phyloP scores from a whole-genome alignment of 2,113 vertebrate species.

The Gallinago undulata region DNA sequence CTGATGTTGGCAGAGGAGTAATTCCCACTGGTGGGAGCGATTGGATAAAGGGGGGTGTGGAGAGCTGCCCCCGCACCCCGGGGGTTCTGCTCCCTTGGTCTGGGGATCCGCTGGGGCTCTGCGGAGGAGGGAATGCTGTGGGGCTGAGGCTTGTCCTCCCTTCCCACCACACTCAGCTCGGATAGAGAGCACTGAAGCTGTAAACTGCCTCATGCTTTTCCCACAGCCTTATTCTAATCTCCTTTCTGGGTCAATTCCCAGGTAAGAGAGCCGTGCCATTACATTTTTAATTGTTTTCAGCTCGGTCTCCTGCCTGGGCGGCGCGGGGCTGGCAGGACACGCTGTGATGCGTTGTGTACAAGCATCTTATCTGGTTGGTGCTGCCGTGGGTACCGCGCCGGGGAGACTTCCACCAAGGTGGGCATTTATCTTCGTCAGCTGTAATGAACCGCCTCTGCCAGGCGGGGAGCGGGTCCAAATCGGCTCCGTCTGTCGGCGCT shows the following conservation, averaged over 20 bases:
- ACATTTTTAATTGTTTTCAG: constrained; percentile 11
- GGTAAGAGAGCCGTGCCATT: background rate
- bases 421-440: constrained; percentile 43
- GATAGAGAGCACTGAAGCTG: background rate
- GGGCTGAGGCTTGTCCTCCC: background rate
- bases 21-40: background rate
- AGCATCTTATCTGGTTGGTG: background rate
- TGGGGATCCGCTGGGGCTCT: background rate
- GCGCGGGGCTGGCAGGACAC: background rate
- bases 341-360: background rate
- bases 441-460: constrained; percentile 19
- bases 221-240: background rate
- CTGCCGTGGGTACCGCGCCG: background rate
- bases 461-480: background rate
- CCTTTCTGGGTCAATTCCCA: constrained; percentile 33
- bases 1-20: background rate
- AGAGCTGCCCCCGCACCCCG: background rate
- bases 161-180: background rate
- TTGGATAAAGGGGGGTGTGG: too few relatives aligned
- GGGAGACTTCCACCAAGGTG: background rate
- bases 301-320: background rate
- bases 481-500: background rate
- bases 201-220: background rate
- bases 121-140: fast-evolving
- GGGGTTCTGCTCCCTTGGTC: background rate